Evolutionary conservation across 2,113 vertebrate genomes (phyloP).

Genomic region (Gopherus evgoodei): DNA sequence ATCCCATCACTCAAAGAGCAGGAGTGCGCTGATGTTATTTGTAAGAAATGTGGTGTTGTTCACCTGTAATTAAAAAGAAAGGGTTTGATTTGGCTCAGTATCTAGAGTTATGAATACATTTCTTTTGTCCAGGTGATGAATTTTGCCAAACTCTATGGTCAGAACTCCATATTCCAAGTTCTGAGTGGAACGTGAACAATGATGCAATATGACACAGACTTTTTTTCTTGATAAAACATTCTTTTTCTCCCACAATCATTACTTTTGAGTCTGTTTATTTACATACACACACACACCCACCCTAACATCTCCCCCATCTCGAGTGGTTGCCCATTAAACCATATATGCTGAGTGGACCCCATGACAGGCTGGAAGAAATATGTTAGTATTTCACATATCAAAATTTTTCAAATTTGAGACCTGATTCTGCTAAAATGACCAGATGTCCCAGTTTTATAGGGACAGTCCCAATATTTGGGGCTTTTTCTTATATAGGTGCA

Average conservation of each 20-base stretch:
- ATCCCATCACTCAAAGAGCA: constrained; percentile 62
- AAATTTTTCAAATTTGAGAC: neutral
- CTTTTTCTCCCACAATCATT: constrained; percentile 16
- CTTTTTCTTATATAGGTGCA: no score
- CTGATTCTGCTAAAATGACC: neutral
- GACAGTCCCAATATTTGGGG: no score
- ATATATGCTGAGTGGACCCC: no score
- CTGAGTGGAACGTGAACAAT: constrained; percentile 45
- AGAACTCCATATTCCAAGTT: constrained; percentile 63
- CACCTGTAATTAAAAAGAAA: constrained; percentile 79
- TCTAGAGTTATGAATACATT: constrained; percentile 70
- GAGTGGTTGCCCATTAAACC: neutral
- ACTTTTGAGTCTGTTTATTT: neutral
- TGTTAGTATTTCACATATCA: neutral
- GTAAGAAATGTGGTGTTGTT: constrained; percentile 74
- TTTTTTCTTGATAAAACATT: constrained; percentile 24
- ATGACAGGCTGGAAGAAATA: neutral
- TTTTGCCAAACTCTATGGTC: constrained; percentile 65
- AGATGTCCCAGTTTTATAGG: no score
- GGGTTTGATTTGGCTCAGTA: constrained; percentile 75
- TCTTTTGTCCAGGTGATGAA: constrained; percentile 66
- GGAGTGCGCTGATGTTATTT: constrained; percentile 70
- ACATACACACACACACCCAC: neutral
- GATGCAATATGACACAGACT: constrained; percentile 36
- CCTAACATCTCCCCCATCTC: neutral